A percentile compares a stretch with the other conserved stretches of the same genome.
Conservation (phyloP, 2,797 vertebrate genomes). For the Coluber constrictor region DNA sequence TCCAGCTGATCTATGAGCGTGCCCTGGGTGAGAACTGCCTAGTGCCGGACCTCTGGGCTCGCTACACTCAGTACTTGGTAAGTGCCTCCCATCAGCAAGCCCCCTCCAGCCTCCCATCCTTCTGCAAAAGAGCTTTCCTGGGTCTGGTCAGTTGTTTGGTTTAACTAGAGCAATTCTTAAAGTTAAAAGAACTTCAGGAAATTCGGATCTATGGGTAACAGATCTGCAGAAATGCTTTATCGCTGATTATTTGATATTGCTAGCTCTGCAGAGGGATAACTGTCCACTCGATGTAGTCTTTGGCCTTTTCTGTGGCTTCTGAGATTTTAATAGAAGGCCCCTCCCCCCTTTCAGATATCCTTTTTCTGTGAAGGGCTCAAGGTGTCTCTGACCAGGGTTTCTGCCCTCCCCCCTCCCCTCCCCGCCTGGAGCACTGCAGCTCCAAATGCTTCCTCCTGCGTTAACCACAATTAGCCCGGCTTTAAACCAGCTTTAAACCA, state of each 20-base stretch:
- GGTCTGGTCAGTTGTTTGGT: no score
- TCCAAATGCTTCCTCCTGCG: no score
- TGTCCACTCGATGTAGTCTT: background rate
- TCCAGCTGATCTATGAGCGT: constrained; percentile 91
- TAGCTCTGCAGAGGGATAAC: background rate
- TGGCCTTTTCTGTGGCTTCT: background rate
- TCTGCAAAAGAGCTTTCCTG: background rate
- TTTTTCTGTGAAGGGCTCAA: background rate
- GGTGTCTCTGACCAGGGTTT: background rate
- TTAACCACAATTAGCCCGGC: background rate
- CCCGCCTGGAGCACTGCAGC: no score
- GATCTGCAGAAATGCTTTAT: background rate
- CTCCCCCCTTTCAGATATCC: background rate
- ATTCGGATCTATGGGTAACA: background rate
- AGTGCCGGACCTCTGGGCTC: constrained; percentile 94
- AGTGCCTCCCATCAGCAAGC: constrained; percentile 51
- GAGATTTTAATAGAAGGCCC: background rate
- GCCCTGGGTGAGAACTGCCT: constrained; percentile 95
- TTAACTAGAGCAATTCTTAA: background rate
- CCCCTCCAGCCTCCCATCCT: background rate
- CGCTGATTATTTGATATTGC: no score
- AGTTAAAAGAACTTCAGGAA: background rate
- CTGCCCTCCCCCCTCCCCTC: no score
- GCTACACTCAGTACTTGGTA: constrained; percentile 90
- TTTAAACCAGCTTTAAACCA: background rate